phyloP scores from a whole-genome alignment of 2,113 vertebrate species.

The Paralichthys olivaceus region DNA sequence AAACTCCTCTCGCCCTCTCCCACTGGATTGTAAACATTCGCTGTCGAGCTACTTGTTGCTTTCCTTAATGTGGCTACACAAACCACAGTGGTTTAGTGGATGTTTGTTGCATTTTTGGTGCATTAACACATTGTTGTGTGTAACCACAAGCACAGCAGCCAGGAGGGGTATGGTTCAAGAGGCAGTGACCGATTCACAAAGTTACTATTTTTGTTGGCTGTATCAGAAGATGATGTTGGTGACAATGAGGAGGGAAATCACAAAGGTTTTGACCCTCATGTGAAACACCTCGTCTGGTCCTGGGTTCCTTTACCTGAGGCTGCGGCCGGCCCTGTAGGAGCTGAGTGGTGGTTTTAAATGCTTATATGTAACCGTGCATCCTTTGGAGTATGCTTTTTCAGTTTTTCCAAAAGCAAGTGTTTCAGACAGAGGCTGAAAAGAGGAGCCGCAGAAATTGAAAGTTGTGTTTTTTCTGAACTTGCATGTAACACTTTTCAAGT shows the following conservation, averaged over 20 bases:
- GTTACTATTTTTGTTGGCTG: background rate
- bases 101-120: slow-evolving; percentile 11
- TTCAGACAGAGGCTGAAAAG: too few species aligned
- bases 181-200: background rate
- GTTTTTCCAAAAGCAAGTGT: too few species aligned
- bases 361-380: too few species aligned
- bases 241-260: background rate
- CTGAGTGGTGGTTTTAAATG: too few species aligned
- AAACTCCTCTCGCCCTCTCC: background rate
- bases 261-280: too few species aligned
- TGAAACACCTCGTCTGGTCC: background rate
- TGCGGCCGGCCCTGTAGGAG: background rate
- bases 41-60: background rate
- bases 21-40: background rate
- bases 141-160: background rate
- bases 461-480: too few species aligned
- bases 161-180: background rate
- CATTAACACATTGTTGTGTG: background rate
- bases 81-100: slow-evolving; percentile 3
- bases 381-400: too few species aligned
- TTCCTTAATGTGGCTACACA: background rate
- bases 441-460: too few species aligned
- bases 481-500: too few species aligned
- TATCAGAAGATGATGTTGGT: background rate
- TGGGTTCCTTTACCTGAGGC: background rate